Evolutionary conservation across 2,888 invertebrate genomes (phyloP).

Genomic region (Lomographa bimaculata): DNA sequence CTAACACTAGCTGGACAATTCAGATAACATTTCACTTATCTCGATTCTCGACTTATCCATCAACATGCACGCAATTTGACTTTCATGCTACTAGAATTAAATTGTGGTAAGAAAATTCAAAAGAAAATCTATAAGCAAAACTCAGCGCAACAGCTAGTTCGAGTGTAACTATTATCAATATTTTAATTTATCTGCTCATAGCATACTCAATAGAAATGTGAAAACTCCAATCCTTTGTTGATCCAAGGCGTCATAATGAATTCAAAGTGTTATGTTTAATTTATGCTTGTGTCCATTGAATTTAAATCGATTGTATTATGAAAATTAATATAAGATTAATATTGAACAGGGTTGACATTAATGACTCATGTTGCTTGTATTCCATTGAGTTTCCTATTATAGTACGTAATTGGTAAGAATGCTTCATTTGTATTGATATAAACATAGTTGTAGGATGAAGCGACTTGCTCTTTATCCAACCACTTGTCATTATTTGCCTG

Average conservation of each 20-base stretch:
- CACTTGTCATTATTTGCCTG: too few species aligned
- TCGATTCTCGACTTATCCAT: too few species aligned
- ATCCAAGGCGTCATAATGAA: constrained; percentile 22
- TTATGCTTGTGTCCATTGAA: constrained; percentile 37
- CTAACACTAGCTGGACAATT: too few species aligned
- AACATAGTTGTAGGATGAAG: constrained; percentile 4
- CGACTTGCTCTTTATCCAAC: background rate
- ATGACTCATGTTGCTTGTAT: constrained; percentile 33
- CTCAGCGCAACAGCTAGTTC: too few species aligned
- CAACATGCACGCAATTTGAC: too few species aligned
- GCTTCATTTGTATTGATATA: background rate
- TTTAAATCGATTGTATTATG: constrained; percentile 38
- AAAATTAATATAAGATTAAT: constrained; percentile 40
- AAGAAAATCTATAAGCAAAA: too few species aligned
- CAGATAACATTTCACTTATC: too few species aligned
- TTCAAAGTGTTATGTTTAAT: constrained; percentile 26
- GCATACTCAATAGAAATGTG: constrained; percentile 14
- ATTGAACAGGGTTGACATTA: constrained; percentile 28
- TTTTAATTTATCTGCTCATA: background rate
- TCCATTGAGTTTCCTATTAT: constrained; percentile 27
- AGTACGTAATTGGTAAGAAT: constrained; percentile 1
- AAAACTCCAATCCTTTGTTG: constrained; percentile 26
- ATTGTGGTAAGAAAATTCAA: too few species aligned
- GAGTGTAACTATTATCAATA: too few species aligned
- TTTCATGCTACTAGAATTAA: too few species aligned